Conservation (phyloP, 2,888 invertebrate genomes). For the Athalia rosae region DNA sequence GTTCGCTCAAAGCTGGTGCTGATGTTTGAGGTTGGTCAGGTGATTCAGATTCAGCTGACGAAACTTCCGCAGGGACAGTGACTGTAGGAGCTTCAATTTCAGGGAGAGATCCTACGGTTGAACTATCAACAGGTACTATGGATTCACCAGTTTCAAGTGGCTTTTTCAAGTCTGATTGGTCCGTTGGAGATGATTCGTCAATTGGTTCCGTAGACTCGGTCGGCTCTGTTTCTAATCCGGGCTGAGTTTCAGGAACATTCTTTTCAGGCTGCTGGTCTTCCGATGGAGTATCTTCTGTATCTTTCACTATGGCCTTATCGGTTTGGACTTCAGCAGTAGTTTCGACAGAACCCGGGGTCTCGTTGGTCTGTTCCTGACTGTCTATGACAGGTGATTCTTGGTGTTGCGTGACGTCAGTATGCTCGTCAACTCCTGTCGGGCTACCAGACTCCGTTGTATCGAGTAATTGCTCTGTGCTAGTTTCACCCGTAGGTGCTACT, state of each 20-base stretch:
- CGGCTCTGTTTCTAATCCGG: constrained; percentile 19
- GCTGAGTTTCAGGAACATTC: constrained; percentile 58
- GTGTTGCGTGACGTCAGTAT: constrained; percentile 45
- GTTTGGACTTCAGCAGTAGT: constrained; percentile 48
- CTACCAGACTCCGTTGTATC: constrained; percentile 44
- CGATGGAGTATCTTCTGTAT: constrained; percentile 33
- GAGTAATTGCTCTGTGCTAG: constrained; percentile 20
- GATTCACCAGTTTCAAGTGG: constrained; percentile 30
- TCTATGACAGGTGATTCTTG: constrained; percentile 47
- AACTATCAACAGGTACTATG: background rate
- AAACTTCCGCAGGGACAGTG: background rate
- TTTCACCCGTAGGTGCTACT: constrained; percentile 39
- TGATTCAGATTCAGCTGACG: background rate
- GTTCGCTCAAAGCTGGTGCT: constrained; percentile 7
- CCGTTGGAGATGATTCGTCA: constrained; percentile 48
- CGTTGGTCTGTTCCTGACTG: constrained; percentile 32
- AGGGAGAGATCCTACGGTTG: background rate
- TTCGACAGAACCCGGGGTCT: constrained; percentile 20
- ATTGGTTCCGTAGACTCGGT: constrained; percentile 44
- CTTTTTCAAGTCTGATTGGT: constrained; percentile 37
- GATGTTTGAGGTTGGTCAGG: constrained; percentile 1
- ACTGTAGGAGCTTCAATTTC: background rate
- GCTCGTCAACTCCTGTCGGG: constrained; percentile 36
- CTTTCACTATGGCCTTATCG: constrained; percentile 17
- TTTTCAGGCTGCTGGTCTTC: constrained; percentile 58